Evolutionary conservation across 1,140 invertebrate genomes (phyloP).

Genomic region (Dreissena rostriformis): DNA sequence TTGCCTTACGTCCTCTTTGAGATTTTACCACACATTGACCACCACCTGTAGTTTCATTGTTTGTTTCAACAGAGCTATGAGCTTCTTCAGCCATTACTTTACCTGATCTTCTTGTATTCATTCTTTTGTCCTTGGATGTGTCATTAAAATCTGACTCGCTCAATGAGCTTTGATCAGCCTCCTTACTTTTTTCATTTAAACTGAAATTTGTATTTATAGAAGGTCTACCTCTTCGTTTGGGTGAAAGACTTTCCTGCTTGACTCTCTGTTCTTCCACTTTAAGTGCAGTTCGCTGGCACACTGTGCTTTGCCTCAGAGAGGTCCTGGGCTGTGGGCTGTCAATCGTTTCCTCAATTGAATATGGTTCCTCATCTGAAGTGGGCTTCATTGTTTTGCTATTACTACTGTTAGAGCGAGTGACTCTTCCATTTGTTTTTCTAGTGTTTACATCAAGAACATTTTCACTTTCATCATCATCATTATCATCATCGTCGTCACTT

Average conservation of each 20-base stretch:
- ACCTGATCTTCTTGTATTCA: neutral
- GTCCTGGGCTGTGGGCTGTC: slow-evolving; percentile 39
- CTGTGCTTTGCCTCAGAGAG: slow-evolving; percentile 45
- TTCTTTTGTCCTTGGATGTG: neutral
- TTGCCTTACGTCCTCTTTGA: neutral
- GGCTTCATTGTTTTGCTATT: neutral
- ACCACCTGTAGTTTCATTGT: neutral
- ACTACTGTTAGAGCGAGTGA: slow-evolving; percentile 10
- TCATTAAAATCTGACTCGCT: too few relatives aligned
- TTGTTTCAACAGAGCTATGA: neutral
- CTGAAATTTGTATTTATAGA: slow-evolving; percentile 11
- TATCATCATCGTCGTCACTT: slow-evolving; percentile 78
- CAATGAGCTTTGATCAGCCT: too few relatives aligned
- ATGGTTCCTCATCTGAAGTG: neutral
- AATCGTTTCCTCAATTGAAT: slow-evolving; percentile 66
- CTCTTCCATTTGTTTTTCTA: slow-evolving; percentile 23
- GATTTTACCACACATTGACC: neutral
- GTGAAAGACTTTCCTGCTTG: neutral
- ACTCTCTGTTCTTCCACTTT: slow-evolving; percentile 43
- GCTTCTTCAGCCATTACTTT: neutral
- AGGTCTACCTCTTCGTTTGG: slow-evolving; percentile 38
- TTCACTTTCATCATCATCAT: slow-evolving; percentile 58
- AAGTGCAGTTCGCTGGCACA: slow-evolving; percentile 48
- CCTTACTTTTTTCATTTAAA: too few relatives aligned
- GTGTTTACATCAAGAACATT: slow-evolving; percentile 35